Evolutionary conservation across 2,113 vertebrate species (phyloP).

Genomic region (Aythya baeri): DNA sequence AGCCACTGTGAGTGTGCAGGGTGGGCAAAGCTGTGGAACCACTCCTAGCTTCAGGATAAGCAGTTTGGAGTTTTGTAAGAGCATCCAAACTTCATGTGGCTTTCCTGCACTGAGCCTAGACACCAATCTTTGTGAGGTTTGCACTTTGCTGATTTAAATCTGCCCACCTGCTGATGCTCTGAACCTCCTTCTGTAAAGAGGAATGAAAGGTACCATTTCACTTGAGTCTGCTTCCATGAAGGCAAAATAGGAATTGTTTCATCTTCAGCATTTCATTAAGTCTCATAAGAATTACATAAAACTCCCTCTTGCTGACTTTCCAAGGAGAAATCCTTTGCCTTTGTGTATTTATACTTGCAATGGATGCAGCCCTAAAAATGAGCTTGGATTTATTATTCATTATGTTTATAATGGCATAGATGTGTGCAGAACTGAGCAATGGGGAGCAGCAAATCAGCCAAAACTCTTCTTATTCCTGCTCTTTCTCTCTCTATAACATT

Average conservation of each 20-base stretch:
- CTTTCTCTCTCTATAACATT: constrained; percentile 19
- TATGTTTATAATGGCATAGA: constrained; percentile 71
- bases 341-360: constrained; percentile 56
- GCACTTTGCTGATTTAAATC: constrained; percentile 49
- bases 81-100: background rate
- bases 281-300: constrained; percentile 62
- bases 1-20: background rate
- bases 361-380: constrained; percentile 62
- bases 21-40: background rate
- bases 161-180: constrained; percentile 63
- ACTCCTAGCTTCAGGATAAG: background rate
- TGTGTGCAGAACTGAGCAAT: constrained; percentile 61
- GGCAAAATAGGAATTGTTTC: constrained; percentile 65
- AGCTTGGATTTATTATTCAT: constrained; percentile 74
- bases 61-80: background rate
- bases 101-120: background rate
- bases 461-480: constrained; percentile 43
- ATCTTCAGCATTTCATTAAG: constrained; percentile 67
- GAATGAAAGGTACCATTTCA: constrained; percentile 60
- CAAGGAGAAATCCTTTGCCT: constrained; percentile 62
- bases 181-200: constrained; percentile 43
- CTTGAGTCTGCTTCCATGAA: constrained; percentile 59
- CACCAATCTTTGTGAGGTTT: background rate
- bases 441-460: constrained; percentile 54
- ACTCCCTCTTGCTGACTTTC: constrained; percentile 33